Base-by-base conservation (phyloP, 2,113 vertebrate species). In the Microtus oregoni region DNA sequence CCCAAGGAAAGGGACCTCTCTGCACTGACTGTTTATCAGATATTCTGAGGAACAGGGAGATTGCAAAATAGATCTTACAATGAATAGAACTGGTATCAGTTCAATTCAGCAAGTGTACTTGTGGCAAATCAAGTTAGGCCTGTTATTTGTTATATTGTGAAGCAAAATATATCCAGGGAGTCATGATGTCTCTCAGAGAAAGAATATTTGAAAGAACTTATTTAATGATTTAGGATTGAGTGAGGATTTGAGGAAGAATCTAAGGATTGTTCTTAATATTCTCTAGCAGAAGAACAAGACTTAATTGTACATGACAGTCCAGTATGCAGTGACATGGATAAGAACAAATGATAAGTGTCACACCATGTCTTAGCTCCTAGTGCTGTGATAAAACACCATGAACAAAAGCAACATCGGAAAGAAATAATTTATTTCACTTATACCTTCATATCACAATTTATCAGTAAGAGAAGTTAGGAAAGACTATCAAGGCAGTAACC, bases 261-360 rank as follows among this genome's bases (percentile, higher is more conserved):
- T 81, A 86, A 97, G 4, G 17, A 94, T 55, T 55, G 28, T 73
- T 79, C n/a, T 73, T 26, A 73, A 86, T 67, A 11, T 81, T 91
- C 76, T 82, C n/a, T 67, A 94, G 35, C 4, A 85, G 7, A 4
- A 82, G 20, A 91, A 87, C 20, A 68, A 92, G 8, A 4, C 0
- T 30, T 89, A 93, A 1, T 58, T 86, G 41, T 94, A 35, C 9
- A 7, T 89, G 78, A 82, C 0, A 86, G 14, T 28, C 11, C 58
- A 87, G 14, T 47, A n/a, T 86, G 26, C 44, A 93, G 38, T 75
- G 82, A 41, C 35, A 87, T n/a, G 22, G 28, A 6, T 88, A 72
- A 94, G 41, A 76, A 19, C 61, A 77, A 86, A 52, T 44, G 28
- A 19, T 44, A 44, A 41, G 7, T 87, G 19, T 70, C 32, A 87